phyloP scores from a whole-genome alignment of 2,113 vertebrate species.

The Tiliqua scincoides region DNA sequence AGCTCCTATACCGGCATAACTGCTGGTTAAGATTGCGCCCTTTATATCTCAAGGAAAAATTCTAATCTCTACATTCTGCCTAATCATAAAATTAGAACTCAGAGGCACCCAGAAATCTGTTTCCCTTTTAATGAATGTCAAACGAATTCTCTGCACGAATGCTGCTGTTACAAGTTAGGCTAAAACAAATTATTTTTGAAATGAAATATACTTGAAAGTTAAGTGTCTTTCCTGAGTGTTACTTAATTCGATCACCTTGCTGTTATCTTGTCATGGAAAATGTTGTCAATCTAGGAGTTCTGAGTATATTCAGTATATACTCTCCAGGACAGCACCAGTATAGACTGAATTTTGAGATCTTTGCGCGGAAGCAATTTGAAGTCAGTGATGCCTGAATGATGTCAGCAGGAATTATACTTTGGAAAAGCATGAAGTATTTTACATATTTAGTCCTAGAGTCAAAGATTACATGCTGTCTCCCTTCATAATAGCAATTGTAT shows the following conservation, averaged over 20 bases:
- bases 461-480: not conserved
- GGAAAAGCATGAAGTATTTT: not conserved
- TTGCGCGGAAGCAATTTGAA: not conserved
- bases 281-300: not conserved
- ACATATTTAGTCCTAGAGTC: not conserved
- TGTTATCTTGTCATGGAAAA: not conserved
- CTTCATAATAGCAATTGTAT: constrained; percentile 7
- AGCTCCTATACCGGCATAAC: no score
- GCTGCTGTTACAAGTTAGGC: constrained; percentile 25
- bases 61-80: not conserved
- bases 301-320: not conserved
- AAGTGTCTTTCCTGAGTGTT: constrained; percentile 57
- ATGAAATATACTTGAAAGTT: constrained; percentile 62
- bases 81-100: constrained; percentile 35
- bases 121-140: constrained; percentile 24
- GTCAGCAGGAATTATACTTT: not conserved
- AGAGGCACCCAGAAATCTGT: constrained; percentile 16
- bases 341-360: not conserved
- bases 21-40: no score
- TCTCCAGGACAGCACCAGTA: not conserved
- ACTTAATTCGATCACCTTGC: not conserved
- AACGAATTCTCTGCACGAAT: constrained; percentile 12
- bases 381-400: not conserved
- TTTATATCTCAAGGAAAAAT: not conserved
- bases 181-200: constrained; percentile 42